Percentiles rank a stretch among this genome's conserved stretches.
phyloP scores from a whole-genome alignment of 2,113 vertebrate genomes.

The Labrus mixtus region DNA sequence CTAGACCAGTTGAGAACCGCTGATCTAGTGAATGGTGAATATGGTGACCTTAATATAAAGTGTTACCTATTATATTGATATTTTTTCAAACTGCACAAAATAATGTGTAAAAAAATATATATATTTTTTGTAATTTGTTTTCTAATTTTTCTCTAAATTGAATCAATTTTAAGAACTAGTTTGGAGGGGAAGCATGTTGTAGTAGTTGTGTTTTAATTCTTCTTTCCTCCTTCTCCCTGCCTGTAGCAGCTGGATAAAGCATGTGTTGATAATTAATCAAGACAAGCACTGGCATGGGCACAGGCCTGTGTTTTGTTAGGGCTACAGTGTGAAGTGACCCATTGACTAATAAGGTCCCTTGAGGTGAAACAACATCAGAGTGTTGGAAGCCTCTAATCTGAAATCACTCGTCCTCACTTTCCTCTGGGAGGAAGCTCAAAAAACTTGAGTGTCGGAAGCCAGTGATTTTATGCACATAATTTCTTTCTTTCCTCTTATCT shows the following conservation, averaged over 20 bases:
- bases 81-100: no score
- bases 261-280: slow-evolving; percentile 76
- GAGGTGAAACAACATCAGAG: slow-evolving; percentile 68
- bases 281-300: slow-evolving; percentile 61
- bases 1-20: no score
- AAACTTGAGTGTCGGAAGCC: slow-evolving; percentile 32
- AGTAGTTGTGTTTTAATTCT: slow-evolving; percentile 12
- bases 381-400: slow-evolving; percentile 34
- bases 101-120: no score
- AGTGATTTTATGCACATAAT: slow-evolving; percentile 52
- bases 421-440: slow-evolving; percentile 36
- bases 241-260: slow-evolving; percentile 64
- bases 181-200: neutral
- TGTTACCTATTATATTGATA: no score
- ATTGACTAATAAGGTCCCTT: slow-evolving; percentile 70
- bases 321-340: slow-evolving; percentile 69
- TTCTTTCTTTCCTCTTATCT: slow-evolving; percentile 47
- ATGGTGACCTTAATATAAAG: no score
- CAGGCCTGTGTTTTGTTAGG: slow-evolving; percentile 58
- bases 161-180: neutral
- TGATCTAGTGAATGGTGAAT: no score
- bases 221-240: slow-evolving; percentile 37
- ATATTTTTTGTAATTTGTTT: neutral
- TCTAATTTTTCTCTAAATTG: neutral
- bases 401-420: slow-evolving; percentile 45